phyloP scores from a whole-genome alignment of 1,140 invertebrate genomes.

The Drosophila murphyi region DNA sequence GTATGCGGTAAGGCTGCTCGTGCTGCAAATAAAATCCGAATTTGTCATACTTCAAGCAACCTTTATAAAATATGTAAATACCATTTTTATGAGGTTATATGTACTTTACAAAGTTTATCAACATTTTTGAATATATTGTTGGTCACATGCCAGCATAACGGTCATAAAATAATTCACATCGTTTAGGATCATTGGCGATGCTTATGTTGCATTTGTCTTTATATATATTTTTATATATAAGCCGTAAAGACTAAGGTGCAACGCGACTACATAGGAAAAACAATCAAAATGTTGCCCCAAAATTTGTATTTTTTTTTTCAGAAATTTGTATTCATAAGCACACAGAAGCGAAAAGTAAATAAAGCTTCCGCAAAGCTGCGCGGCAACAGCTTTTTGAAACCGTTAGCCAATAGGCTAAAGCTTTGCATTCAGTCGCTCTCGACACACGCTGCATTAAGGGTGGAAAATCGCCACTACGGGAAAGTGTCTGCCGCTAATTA shows the following conservation, averaged over 20 bases:
- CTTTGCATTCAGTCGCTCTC: slow-evolving; percentile 69
- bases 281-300: slow-evolving; percentile 25
- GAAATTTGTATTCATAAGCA: slow-evolving; percentile 5
- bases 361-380: slow-evolving; percentile 54
- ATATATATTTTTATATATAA: no score
- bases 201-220: no score
- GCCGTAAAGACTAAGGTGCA: no score
- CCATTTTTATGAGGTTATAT: not conserved
- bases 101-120: not conserved
- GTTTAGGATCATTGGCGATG: no score
- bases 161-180: no score
- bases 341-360: slow-evolving; percentile 5
- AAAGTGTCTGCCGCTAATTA: slow-evolving; percentile 22
- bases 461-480: slow-evolving; percentile 51
- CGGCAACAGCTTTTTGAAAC: slow-evolving; percentile 63
- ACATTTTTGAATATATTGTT: not conserved
- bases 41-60: slow-evolving; percentile 27
- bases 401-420: slow-evolving; percentile 68
- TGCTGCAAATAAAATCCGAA: not conserved
- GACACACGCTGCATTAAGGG: slow-evolving; percentile 66
- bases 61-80: not conserved
- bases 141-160: no score
- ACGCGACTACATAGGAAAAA: not conserved
- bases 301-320: slow-evolving; percentile 3
- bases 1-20: not conserved